Conservation (phyloP, 2,888 invertebrate species). For the Drosophila greeni region DNA sequence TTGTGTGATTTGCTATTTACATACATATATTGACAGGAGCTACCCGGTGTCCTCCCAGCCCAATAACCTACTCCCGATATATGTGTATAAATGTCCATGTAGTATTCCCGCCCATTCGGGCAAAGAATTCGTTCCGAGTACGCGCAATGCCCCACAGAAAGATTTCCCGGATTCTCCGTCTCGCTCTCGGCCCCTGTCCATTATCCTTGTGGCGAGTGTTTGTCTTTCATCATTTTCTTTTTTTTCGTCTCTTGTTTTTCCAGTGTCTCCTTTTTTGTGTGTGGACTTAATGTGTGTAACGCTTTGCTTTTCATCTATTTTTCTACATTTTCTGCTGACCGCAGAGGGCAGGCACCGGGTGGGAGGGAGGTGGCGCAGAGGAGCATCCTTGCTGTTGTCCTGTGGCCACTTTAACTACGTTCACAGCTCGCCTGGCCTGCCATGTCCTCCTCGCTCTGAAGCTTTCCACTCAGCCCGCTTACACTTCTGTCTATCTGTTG, state of each 20-base stretch:
- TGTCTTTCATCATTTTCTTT: constrained; percentile 73
- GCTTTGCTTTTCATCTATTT: constrained; percentile 62
- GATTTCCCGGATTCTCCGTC: constrained; percentile 28
- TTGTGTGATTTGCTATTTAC: constrained; percentile 50
- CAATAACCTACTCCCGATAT: constrained; percentile 5
- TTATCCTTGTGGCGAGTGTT: constrained; percentile 75
- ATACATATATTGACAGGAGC: constrained; percentile 60
- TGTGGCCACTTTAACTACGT: constrained; percentile 53
- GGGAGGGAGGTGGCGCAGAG: constrained; percentile 34
- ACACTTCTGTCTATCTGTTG: constrained; percentile 35
- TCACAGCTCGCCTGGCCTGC: constrained; percentile 53
- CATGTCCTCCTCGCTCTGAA: constrained; percentile 54
- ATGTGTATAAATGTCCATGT: neutral
- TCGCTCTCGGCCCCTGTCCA: constrained; percentile 48
- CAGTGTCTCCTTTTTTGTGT: constrained; percentile 45
- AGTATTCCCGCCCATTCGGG: neutral
- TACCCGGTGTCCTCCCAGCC: constrained; percentile 14
- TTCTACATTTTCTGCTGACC: constrained; percentile 69
- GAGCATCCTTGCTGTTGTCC: constrained; percentile 47
- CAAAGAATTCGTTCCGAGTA: constrained; percentile 36
- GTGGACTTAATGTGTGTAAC: constrained; percentile 70
- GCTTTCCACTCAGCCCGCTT: constrained; percentile 36
- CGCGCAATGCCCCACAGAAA: constrained; percentile 46
- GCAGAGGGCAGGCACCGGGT: constrained; percentile 38
- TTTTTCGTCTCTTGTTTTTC: constrained; percentile 37